A percentile compares a stretch with the other conserved stretches of the same genome.
Evolutionary conservation across 2,888 invertebrate species (phyloP).

Genomic region (Dascillus cervinus): DNA sequence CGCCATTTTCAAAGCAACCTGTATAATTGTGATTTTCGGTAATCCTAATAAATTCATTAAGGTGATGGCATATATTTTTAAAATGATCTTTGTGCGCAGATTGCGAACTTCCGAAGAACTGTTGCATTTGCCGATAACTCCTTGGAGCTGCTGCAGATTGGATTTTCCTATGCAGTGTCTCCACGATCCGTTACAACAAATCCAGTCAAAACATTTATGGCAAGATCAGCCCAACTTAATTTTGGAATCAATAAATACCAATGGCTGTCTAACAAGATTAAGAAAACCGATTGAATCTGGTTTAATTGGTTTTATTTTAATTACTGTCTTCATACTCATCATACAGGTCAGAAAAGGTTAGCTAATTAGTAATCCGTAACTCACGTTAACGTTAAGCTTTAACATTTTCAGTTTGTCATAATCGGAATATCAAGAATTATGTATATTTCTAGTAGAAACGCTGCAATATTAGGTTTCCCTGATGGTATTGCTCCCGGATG

Average conservation of each 20-base stretch:
- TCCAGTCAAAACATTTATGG: conserved; percentile 33
- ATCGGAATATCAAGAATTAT: conserved; percentile 47
- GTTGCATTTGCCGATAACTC: conserved; percentile 46
- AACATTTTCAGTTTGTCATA: conserved; percentile 41
- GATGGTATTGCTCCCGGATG: conserved; percentile 43
- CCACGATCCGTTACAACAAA: conserved; percentile 54
- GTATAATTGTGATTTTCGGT: too few relatives aligned
- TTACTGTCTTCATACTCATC: conserved; percentile 23
- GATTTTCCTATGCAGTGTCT: conserved; percentile 52
- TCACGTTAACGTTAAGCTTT: background rate
- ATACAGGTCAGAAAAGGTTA: conserved; percentile 24
- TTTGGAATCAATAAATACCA: conserved; percentile 34
- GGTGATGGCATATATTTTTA: too few relatives aligned
- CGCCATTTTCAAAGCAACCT: too few relatives aligned
- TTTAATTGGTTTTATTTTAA: conserved; percentile 25
- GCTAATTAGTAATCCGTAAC: background rate
- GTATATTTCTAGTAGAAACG: conserved; percentile 48
- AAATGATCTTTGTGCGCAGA: conserved; percentile 32
- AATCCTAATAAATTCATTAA: too few relatives aligned
- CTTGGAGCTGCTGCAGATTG: conserved; percentile 55
- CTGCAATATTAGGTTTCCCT: conserved; percentile 46
- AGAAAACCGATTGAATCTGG: conserved; percentile 30
- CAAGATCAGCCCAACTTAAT: conserved; percentile 32
- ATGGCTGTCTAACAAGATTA: conserved; percentile 36
- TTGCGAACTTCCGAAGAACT: conserved; percentile 44